Conservation (phyloP, 2,888 invertebrate species). For the Oscheius onirici region DNA sequence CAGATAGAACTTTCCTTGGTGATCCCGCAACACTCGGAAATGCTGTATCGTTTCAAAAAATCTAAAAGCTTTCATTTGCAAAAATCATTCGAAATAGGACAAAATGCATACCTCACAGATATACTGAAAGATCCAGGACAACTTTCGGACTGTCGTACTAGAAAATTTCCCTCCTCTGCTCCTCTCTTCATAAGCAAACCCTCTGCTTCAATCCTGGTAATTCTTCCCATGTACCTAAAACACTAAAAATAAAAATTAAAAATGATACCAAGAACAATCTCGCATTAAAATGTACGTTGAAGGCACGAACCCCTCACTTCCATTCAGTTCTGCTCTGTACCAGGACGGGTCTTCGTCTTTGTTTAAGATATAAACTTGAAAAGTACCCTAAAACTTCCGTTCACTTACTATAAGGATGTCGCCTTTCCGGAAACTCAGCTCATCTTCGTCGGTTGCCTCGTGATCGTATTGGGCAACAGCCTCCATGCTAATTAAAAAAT, state of each 20-base stretch:
- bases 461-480: constrained; percentile 99
- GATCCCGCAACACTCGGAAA: constrained; percentile 95
- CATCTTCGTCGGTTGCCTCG: constrained; percentile 97
- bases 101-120: constrained; percentile 87
- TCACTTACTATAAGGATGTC: constrained; percentile 82
- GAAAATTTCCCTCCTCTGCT: constrained; percentile 90
- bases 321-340: constrained; percentile 98
- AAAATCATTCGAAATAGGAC: too few species aligned
- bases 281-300: constrained; percentile 99
- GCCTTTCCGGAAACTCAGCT: constrained; percentile 95
- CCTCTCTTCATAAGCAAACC: constrained; percentile 87
- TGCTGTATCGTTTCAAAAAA: constrained; percentile 81
- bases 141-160: constrained; percentile 98
- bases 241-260: constrained; percentile 36
- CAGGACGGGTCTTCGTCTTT: constrained; percentile 99
- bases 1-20: constrained; percentile 95
- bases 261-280: constrained; percentile 80
- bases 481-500: constrained; percentile 82
- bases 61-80: constrained; percentile 36
- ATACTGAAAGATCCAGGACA: constrained; percentile 99
- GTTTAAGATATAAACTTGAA: constrained; percentile 84
- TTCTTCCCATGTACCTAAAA: constrained; percentile 98
- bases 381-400: neutral
- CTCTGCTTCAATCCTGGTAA: constrained; percentile 96
- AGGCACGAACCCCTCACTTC: constrained; percentile 95